These are phyloP conservation scores for Oreochromis niloticus DNA, from an alignment of 2,113 vertebrate species.

Conservation along the genomic window DNA sequence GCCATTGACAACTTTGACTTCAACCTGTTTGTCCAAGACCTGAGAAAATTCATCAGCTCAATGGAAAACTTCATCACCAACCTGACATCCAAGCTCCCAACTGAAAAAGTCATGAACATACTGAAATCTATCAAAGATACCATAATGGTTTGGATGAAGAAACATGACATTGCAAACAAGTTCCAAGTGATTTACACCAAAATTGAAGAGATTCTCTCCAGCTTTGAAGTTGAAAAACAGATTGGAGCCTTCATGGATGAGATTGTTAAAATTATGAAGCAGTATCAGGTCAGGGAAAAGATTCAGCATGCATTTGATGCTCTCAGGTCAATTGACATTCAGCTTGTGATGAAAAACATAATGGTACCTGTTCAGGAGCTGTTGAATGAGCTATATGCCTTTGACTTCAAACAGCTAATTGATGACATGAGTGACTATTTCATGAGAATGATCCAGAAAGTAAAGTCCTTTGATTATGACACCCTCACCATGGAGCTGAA, in stretches of 20 bases:
- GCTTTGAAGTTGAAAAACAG: conserved; percentile 78
- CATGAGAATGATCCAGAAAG: conserved; percentile 65
- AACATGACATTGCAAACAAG: conserved; percentile 73
- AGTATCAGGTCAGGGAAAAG: conserved; percentile 79
- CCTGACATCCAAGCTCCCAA: conserved; percentile 64
- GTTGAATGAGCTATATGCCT: conserved; percentile 69
- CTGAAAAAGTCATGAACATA: conserved; percentile 68
- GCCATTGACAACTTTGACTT: conserved; percentile 77
- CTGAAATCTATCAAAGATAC: conserved; percentile 71
- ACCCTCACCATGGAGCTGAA: conserved; percentile 76
- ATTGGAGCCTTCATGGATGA: conserved; percentile 77
- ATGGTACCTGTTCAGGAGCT: conserved; percentile 64
- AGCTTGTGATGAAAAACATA: conserved; percentile 66
- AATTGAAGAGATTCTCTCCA: conserved; percentile 71
- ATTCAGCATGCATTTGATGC: conserved; percentile 59
- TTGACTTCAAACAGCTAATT: conserved; percentile 78
- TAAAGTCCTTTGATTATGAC: conserved; percentile 82
- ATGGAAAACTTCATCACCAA: conserved; percentile 64
- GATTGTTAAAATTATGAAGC: conserved; percentile 73
- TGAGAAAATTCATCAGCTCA: conserved; percentile 63
- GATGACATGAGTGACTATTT: conserved; percentile 77
- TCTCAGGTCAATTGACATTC: conserved; percentile 74
- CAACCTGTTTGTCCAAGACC: conserved; percentile 56
- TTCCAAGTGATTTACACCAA: conserved; percentile 64
- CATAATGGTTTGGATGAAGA: conserved; percentile 68